Evolutionary conservation across 2,888 invertebrate genomes (phyloP).

Genomic region (Acanthosoma haemorrhoidale): DNA sequence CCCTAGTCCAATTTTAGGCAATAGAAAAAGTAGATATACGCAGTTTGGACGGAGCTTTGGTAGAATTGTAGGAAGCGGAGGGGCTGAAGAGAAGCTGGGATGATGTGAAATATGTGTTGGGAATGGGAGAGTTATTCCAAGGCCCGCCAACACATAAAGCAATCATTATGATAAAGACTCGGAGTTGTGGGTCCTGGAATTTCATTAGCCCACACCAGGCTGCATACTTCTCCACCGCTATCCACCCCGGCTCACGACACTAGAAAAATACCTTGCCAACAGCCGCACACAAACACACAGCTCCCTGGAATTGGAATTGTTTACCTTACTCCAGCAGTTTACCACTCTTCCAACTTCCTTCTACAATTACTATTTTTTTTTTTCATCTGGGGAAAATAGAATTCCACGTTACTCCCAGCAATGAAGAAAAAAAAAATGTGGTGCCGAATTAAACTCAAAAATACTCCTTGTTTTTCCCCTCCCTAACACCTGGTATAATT

Average conservation of each 20-base stretch:
- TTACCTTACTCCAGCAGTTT: constrained; percentile 1
- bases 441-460: no score
- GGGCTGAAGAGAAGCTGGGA: background rate
- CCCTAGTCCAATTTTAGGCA: no score
- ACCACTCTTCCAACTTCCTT: constrained; percentile 1
- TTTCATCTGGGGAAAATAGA: background rate
- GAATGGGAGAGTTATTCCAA: background rate
- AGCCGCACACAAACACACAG: constrained; percentile 3
- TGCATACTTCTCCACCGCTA: background rate
- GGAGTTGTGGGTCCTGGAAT: constrained; percentile 10
- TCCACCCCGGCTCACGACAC: background rate
- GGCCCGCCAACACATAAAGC: constrained; percentile 12
- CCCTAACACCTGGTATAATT: no score
- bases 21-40: no score
- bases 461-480: no score
- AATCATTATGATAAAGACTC: constrained; percentile 14
- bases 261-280: constrained; percentile 4
- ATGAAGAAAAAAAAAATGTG: no score
- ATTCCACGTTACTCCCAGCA: no score
- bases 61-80: no score
- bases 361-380: background rate
- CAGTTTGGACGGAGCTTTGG: background rate
- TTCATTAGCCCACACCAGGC: background rate
- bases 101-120: background rate
- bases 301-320: constrained; percentile 8